Percentiles rank a stretch among this genome's conserved stretches.
Conservation (phyloP, 2,888 invertebrate genomes). For the Priocnemis perturbator region DNA sequence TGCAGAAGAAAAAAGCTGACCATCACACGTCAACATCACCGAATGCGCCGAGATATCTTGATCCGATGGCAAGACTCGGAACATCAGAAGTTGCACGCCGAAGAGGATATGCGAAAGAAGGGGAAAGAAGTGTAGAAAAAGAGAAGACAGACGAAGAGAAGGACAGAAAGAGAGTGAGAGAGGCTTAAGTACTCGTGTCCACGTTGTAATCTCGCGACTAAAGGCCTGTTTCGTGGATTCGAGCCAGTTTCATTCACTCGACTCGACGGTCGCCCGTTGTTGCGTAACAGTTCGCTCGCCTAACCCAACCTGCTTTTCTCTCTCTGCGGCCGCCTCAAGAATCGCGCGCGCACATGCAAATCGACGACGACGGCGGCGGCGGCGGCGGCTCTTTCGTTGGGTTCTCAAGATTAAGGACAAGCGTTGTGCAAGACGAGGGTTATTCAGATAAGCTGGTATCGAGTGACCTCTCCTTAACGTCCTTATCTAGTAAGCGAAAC, state of each 20-base stretch:
- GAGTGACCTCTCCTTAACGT: constrained; percentile 24
- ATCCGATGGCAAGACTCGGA: background rate
- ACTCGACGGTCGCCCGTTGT: constrained; percentile 38
- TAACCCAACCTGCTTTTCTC: constrained; percentile 45
- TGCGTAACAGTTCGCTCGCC: constrained; percentile 54
- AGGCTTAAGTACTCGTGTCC: constrained; percentile 9
- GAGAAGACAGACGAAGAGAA: background rate
- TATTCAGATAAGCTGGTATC: constrained; percentile 44
- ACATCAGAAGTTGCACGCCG: background rate
- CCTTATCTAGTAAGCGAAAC: background rate
- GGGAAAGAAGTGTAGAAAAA: constrained; percentile 7
- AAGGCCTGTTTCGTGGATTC: constrained; percentile 57
- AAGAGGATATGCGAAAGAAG: background rate
- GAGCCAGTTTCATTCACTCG: constrained; percentile 68
- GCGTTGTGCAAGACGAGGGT: constrained; percentile 45
- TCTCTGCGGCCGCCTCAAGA: constrained; percentile 21
- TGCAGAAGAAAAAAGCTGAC: too few species aligned
- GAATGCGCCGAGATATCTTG: background rate
- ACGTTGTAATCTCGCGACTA: constrained; percentile 26
- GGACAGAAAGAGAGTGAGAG: constrained; percentile 6
- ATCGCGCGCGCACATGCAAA: constrained; percentile 42
- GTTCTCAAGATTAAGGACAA: constrained; percentile 56
- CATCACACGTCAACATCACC: too few species aligned
- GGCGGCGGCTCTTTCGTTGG: too few species aligned
- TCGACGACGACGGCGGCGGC: constrained; percentile 11